Base-by-base conservation (phyloP, 2,797 vertebrate species). In the Notoglanidium macrostoma region DNA sequence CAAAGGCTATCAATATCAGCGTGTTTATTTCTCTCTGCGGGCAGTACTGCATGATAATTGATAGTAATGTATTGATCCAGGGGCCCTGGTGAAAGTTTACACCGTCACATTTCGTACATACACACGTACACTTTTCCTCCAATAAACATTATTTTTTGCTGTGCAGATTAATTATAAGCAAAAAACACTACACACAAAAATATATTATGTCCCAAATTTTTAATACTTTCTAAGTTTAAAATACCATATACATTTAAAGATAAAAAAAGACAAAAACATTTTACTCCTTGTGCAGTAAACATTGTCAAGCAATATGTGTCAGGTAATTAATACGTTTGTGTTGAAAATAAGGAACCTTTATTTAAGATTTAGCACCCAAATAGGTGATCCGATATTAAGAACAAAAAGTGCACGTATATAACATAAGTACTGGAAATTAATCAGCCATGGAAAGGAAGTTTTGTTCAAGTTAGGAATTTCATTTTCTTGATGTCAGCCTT, bases 121-220 rank as follows among this genome's bases (percentile, higher is more conserved):
- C 40, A 40, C 40, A 40, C 40, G 40, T 91, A 94, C 92, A 92
- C 93, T 73, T 78, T 83, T 70, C 80, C 80, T 63, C 4, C 23
- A 61, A 32, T 79, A 10, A 35, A n/a, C 78, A 9, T 78, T 11
- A 8, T 49, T 49, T 80, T 81, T 29, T 82, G 80, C 26, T 49
- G 44, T 49, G 46, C 40, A 49, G 23, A 81, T 5, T 57, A 40
- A 40, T 19, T 72, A 67, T 40, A 8, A 80, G 32, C 6, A 32
- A 57, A 65, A 21, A 79, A 11, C 44, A 84, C 70, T 68, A 26
- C 63, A 83, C n/a, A 54, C 55, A 14, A 81, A 88, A 87, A 85
- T 67, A 88, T 19, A 90, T 90, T 86, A 68, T 73, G 78, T 83
- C 74, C 77, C 23, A 94, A 93, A 93, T 94, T 95, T 95, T 95